phyloP scores from a whole-genome alignment of 2,113 vertebrate genomes.

The Lycaon pictus region DNA sequence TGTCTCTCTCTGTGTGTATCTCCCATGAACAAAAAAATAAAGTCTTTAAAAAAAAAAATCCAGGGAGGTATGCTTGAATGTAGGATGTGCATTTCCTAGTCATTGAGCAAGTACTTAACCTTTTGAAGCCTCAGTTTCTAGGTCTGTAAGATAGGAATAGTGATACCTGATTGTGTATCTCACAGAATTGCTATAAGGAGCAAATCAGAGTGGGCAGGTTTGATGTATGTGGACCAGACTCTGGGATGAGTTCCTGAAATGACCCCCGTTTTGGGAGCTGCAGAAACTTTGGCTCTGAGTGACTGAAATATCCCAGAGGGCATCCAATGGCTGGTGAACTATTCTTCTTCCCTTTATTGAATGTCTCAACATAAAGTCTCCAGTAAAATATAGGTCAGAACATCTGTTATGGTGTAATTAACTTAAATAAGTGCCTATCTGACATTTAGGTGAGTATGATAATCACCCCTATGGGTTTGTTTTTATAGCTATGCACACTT shows the following conservation, averaged over 20 bases:
- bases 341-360: neutral
- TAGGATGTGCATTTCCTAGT: neutral
- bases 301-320: neutral
- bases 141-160: neutral
- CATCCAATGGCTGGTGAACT: neutral
- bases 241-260: neutral
- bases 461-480: conserved; percentile 70
- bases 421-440: conserved; percentile 39
- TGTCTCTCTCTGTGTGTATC: no score
- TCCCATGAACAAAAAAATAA: no score
- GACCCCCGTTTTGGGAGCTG: neutral
- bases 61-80: neutral
- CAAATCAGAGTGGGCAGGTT: neutral
- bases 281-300: neutral
- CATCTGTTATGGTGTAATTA: neutral
- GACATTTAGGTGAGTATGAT: conserved; percentile 51
- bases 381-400: neutral
- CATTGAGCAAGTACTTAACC: neutral
- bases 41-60: neutral
- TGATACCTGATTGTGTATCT: neutral
- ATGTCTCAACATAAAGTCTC: neutral
- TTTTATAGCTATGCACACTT: conserved; percentile 68
- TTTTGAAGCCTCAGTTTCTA: neutral
- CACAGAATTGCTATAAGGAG: neutral
- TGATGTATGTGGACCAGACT: neutral